Evolutionary conservation across 2,797 vertebrate genomes (phyloP).

Genomic region (Spea hammondii): DNA sequence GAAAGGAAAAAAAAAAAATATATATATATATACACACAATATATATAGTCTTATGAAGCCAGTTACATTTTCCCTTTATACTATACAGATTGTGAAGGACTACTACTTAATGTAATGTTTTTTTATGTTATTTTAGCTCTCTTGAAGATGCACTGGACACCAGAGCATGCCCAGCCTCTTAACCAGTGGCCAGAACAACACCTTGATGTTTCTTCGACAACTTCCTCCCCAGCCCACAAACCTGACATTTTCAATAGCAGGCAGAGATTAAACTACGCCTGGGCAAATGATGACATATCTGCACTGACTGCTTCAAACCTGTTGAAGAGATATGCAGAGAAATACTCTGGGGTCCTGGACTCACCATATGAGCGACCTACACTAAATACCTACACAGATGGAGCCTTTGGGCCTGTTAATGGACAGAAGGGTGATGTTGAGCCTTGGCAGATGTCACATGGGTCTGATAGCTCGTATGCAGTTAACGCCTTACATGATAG

Average conservation of each 20-base stretch:
- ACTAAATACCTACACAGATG: constrained; percentile 78
- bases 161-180: constrained; percentile 97
- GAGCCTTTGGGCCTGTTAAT: constrained; percentile 76
- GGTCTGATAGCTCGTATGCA: constrained; percentile 78
- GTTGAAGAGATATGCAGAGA: constrained; percentile 96
- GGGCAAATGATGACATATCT: constrained; percentile 97
- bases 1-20: neutral
- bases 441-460: constrained; percentile 81
- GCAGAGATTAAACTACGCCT: constrained; percentile 88
- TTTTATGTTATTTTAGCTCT: constrained; percentile 70
- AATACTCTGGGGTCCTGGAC: constrained; percentile 89
- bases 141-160: constrained; percentile 99
- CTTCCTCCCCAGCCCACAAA: constrained; percentile 92
- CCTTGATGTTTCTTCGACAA: constrained; percentile 96
- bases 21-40: neutral
- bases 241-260: constrained; percentile 81
- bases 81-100: too few species aligned
- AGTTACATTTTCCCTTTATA: too few species aligned
- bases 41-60: neutral
- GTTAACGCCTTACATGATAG: constrained; percentile 81
- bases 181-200: constrained; percentile 99
- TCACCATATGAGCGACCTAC: constrained; percentile 86
- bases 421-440: constrained; percentile 86
- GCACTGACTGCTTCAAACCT: constrained; percentile 96
- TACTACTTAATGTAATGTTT: neutral